These are phyloP conservation scores for Anseranas semipalmata DNA, from an alignment of 2,113 vertebrate genomes.

Conservation along the genomic window DNA sequence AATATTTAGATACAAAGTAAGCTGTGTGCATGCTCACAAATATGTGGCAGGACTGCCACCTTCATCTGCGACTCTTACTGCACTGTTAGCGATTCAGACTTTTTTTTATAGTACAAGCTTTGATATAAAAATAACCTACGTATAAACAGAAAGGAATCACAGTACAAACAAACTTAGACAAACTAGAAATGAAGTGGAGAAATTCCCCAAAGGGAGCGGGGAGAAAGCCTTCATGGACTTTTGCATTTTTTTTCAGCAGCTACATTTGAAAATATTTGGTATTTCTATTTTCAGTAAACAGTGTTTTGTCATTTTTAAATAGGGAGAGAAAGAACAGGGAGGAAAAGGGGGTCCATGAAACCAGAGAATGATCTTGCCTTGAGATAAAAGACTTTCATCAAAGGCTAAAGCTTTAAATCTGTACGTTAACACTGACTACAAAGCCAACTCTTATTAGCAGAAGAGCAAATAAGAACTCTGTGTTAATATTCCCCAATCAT, in stretches of 20 bases:
- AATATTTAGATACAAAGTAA: slow-evolving; percentile 35
- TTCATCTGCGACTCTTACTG: slow-evolving; percentile 8
- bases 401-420: slow-evolving; percentile 82
- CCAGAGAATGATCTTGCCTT: slow-evolving; percentile 80
- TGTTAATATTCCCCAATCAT: slow-evolving; percentile 79
- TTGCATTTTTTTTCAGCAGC: slow-evolving; percentile 71
- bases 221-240: slow-evolving; percentile 67
- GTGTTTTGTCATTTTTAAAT: slow-evolving; percentile 74
- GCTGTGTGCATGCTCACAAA: slow-evolving; percentile 25
- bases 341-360: slow-evolving; percentile 72
- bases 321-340: slow-evolving; percentile 65
- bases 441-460: slow-evolving; percentile 80
- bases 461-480: slow-evolving; percentile 82
- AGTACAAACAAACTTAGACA: slow-evolving; percentile 57
- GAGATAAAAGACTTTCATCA: slow-evolving; percentile 76
- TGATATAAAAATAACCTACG: slow-evolving; percentile 63
- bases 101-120: slow-evolving; percentile 40
- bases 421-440: slow-evolving; percentile 79
- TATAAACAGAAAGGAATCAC: slow-evolving; percentile 63
- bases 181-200: slow-evolving; percentile 54
- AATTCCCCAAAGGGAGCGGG: slow-evolving; percentile 57
- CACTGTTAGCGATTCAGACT: slow-evolving; percentile 29
- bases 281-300: slow-evolving; percentile 76
- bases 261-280: slow-evolving; percentile 78
- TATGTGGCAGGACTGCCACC: slow-evolving; percentile 1